Conservation (phyloP, 2,797 vertebrate species). For the Corythornis leucogaster region DNA sequence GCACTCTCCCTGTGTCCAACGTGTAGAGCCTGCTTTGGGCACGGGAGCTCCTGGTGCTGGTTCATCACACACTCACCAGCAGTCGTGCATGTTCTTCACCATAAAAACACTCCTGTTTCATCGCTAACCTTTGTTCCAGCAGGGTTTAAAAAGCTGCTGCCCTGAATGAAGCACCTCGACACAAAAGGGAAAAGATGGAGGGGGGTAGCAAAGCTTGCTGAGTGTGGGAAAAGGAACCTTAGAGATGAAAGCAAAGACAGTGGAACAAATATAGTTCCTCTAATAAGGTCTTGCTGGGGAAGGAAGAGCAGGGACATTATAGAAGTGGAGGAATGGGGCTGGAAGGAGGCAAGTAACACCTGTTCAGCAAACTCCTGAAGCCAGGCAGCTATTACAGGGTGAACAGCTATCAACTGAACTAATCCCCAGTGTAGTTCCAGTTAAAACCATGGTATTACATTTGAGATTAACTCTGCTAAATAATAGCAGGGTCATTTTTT, state of each 20-base stretch:
- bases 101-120: background rate
- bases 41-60: background rate
- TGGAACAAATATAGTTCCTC: background rate
- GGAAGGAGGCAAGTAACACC: background rate
- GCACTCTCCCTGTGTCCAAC: background rate
- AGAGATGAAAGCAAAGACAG: background rate
- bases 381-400: background rate
- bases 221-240: background rate
- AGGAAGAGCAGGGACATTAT: background rate
- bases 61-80: background rate
- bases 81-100: background rate
- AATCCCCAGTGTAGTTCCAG: conserved; percentile 3
- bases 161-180: background rate
- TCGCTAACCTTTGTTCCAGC: background rate
- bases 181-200: background rate
- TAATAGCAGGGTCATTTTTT: background rate
- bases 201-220: background rate
- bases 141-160: background rate
- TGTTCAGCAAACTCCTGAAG: background rate
- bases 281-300: background rate
- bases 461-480: background rate
- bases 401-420: background rate
- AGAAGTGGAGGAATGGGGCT: background rate
- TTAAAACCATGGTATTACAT: background rate
- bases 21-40: fast-evolving